A percentile compares a stretch with the other conserved stretches of the same genome.
Conservation (phyloP, 2,113 vertebrate species). For the Machaerirhynchus nigripectus region DNA sequence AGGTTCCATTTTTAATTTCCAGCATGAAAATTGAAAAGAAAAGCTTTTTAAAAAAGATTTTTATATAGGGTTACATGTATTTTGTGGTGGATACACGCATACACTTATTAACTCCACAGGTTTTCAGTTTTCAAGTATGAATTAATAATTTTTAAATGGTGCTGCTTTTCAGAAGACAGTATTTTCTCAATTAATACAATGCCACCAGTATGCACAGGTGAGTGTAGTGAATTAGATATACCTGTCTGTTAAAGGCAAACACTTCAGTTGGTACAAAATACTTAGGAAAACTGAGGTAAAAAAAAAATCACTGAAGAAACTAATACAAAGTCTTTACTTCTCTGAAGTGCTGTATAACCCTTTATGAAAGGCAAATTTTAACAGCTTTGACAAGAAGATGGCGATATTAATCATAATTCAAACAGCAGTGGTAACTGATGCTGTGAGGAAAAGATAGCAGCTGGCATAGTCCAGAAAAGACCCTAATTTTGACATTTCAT, state of each 20-base stretch:
- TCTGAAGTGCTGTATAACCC: background rate
- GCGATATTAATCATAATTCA: slow-evolving; percentile 34
- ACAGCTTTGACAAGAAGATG: slow-evolving; percentile 25
- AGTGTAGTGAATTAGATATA: background rate
- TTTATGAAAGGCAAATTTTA: slow-evolving; percentile 8
- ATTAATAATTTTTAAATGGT: background rate
- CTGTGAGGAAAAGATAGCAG: background rate
- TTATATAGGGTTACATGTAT: accelerated
- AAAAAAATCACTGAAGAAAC: background rate
- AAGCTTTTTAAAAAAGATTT: background rate
- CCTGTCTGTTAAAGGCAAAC: background rate
- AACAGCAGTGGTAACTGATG: background rate
- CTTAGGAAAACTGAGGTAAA: background rate
- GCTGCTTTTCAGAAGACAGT: background rate
- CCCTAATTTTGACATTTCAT: slow-evolving; percentile 9
- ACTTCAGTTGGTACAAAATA: background rate
- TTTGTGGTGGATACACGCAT: background rate
- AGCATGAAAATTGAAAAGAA: background rate
- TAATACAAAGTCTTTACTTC: background rate
- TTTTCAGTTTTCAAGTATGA: background rate
- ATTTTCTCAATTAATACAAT: background rate
- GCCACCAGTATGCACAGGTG: background rate
- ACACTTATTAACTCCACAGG: background rate
- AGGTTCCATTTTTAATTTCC: background rate
- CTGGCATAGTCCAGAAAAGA: background rate